Evolutionary conservation across 2,888 invertebrate genomes (phyloP), one percentile per base, ranked within the genome.

Genomic region (Bruchidius siliquastri): DNA sequence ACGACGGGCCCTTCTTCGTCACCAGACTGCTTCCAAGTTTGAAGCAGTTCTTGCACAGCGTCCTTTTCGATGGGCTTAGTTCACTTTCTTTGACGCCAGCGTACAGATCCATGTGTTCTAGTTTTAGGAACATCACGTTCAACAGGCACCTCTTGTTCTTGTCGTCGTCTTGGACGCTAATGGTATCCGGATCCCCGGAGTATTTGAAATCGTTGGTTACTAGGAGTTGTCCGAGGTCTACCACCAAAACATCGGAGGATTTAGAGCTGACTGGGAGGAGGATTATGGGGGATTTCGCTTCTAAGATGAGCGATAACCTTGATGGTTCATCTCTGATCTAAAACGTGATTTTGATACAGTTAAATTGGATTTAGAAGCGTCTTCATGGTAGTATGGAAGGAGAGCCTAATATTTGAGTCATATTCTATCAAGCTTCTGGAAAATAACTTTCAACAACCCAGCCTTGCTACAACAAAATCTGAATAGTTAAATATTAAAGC

Each of bases 211-310:
- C 88, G 86, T 97, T 98, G 80, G 90, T 90, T 18, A 96, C 89
- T 0, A 91, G 90, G 32, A 98, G 89, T 79, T 92, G 91, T 0
- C 94, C 94, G 66, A 98, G 89, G 84, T 97, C 93, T 0, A 93
- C 92, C 20, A 96, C 92, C 32, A 98, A 90, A 74, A 96, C 89
- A 79, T 92, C 91, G 49, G 92, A 91, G 26, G 94, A 92, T 77
- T 91, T 90, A 26, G 95, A 94, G 83, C 94, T 93, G 76, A 96
- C 93, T 0, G 98, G 98, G 76, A 98, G 87, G 72, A 97, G 88
- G 78, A 98, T 93, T 1, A 96, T 92, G 0, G 97, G 96, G 20
- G 96, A 90, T 76, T 90, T 90, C 70, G 93, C 93, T 83, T 91
- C 89, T 76, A 94, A 86, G 82, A 91, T 90, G 79, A 92, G 81